Base-by-base conservation (phyloP, 2,113 vertebrate species). In the Nycticryphes semicollaris region DNA sequence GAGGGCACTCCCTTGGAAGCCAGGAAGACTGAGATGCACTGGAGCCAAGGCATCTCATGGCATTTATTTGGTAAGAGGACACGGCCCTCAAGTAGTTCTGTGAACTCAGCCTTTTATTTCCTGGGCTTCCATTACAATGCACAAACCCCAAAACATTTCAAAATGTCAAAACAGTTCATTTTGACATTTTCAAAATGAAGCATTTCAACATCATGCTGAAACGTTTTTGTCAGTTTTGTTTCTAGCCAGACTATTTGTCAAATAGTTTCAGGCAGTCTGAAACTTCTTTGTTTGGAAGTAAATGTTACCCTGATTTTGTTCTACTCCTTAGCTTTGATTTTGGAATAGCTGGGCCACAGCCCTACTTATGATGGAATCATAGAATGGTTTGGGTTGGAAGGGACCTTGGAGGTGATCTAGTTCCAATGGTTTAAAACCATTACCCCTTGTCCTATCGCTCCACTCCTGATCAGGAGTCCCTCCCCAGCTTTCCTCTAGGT, bases 101-200 rank as follows among this genome's bases (percentile, higher is more conserved):
- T 88, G 70, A 94, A 53, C 19, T 91, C 45, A 30, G 80, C 21
- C 35, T 95, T 91, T 91, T 45, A 59, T 82, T 94, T 93, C 56
- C 39, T 79, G 1, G 1, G 57, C 53, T 91, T 82, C 51, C 43
- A 51, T 43, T 74, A 59, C 33, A 85, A 79, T 73, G 74, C 48
- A 79, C 24, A 72, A 83, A 83, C 33, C 1, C 41, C 35, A 12
- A 93, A 95, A 56, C 19, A 59, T 83, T 91, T 76, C 2, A 5
- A 85, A 93, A 85, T 3, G 11, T 59, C 74, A 76, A 82, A 87
- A 66, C 37, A 45, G 53, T 62, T 84, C 66, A 80, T 87, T 89
- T 30, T 85, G 78, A 93, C 87, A 94, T 93, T 96, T 96, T 85
- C 57, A 85, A 85, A 95, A 87, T 24, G 45, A 87, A 87, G 39